These are phyloP conservation scores for crab-eating macaque (Macaca fascicularis) DNA, from an alignment of 2,113 vertebrate genomes.

Conservation along the genomic window T2T-MFA8v1.1 NC_088379.1:72471001-72471500, in stretches of 20 bases:
- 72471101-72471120: constrained; percentile 67
- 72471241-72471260: constrained; percentile 73
- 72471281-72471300: constrained; percentile 65
- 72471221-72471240: constrained; percentile 71
- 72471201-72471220: constrained; percentile 77
- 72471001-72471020: not conserved
- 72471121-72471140: constrained; percentile 81
- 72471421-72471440: not conserved
- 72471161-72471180: constrained; percentile 84
- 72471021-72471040: constrained; percentile 38
- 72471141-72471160: constrained; percentile 82
- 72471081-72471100: constrained; percentile 66
- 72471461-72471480: not conserved
- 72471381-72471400: not conserved
- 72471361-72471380: not conserved
- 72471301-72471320: not conserved
- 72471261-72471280: constrained; percentile 62
- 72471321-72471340: constrained; percentile 42
- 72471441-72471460: not conserved
- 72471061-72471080: constrained; percentile 70
- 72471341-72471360: constrained; percentile 1
- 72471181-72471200: constrained; percentile 78
- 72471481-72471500: fast-evolving
- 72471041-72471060: constrained; percentile 69
- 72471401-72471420: not conserved